Evolutionary conservation across 2,888 invertebrate species (phyloP).

Genomic region (Ochropacha duplaris): DNA sequence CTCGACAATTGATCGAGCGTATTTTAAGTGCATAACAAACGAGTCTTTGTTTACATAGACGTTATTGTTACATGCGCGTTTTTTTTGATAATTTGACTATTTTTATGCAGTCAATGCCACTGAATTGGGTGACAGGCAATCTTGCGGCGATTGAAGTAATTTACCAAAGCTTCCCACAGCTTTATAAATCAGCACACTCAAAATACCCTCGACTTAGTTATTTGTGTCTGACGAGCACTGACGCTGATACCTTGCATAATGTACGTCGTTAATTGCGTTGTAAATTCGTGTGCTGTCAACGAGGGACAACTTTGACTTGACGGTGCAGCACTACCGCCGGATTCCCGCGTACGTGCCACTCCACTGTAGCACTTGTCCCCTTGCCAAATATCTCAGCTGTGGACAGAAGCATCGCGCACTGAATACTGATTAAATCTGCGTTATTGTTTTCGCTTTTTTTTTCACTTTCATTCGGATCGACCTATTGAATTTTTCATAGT

Average conservation of each 20-base stretch:
- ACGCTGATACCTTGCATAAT: conserved; percentile 60
- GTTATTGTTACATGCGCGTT: conserved; percentile 38
- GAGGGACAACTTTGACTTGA: conserved; percentile 45
- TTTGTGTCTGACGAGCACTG: conserved; percentile 42
- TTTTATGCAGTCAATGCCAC: conserved; percentile 38
- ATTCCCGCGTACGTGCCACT: conserved; percentile 37
- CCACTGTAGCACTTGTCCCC: conserved; percentile 55
- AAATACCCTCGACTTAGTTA: conserved; percentile 50
- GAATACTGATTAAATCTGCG: conserved; percentile 77
- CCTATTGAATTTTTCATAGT: conserved; percentile 78
- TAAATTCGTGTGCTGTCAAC: conserved; percentile 55
- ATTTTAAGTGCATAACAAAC: conserved; percentile 55
- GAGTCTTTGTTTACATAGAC: conserved; percentile 48
- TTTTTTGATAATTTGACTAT: conserved; percentile 54
- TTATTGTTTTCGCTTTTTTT: conserved; percentile 75
- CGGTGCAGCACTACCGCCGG: conserved; percentile 38
- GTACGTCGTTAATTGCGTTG: conserved; percentile 52
- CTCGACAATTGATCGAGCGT: conserved; percentile 52
- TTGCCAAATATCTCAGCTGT: conserved; percentile 78
- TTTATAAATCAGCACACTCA: conserved; percentile 52
- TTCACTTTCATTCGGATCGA: conserved; percentile 69
- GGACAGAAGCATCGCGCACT: conserved; percentile 61
- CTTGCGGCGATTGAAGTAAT: conserved; percentile 48
- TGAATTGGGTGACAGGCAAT: conserved; percentile 45
- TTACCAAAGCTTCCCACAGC: conserved; percentile 41